Conservation (phyloP, 2,113 vertebrate species). For the Arothron firmamentum region DNA sequence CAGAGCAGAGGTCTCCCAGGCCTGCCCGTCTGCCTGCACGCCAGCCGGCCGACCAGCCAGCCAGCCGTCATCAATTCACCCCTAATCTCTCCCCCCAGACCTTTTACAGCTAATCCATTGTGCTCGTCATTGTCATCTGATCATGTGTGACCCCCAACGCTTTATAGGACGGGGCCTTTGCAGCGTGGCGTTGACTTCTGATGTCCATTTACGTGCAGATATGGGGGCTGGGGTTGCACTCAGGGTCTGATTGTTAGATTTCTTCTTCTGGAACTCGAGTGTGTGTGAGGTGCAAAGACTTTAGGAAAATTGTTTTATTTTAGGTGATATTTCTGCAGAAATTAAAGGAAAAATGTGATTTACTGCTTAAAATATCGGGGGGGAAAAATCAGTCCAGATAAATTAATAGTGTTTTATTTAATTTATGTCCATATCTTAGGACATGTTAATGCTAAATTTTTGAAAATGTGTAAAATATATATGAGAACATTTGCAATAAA, state of each 20-base stretch:
- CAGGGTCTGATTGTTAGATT: not conserved
- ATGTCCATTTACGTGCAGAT: slow-evolving; percentile 28
- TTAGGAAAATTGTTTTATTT: not conserved
- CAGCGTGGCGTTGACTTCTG: slow-evolving; percentile 35
- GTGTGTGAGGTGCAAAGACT: not conserved
- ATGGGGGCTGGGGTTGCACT: not conserved
- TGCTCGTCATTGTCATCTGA: slow-evolving; percentile 72
- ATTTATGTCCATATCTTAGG: too few relatives aligned
- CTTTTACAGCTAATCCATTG: slow-evolving; percentile 68
- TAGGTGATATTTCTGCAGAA: not conserved
- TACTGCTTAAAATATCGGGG: too few relatives aligned
- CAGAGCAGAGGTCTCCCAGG: slow-evolving; percentile 52
- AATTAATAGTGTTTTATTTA: too few relatives aligned
- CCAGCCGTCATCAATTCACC: slow-evolving; percentile 65
- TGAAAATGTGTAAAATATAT: too few relatives aligned
- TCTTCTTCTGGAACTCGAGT: too few relatives aligned
- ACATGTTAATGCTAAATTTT: too few relatives aligned
- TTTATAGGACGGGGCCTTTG: slow-evolving; percentile 38
- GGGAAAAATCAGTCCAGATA: too few relatives aligned
- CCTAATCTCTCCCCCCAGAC: slow-evolving; percentile 61
- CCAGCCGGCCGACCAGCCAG: slow-evolving; percentile 32
- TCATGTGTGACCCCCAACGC: slow-evolving; percentile 63
- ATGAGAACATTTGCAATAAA: too few relatives aligned
- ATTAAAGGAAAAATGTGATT: too few relatives aligned
- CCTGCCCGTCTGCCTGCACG: slow-evolving; percentile 24